These are phyloP conservation scores for Habroteleia sp. DNA, from an alignment of 2,888 invertebrate species.

Conservation along the genomic window DNA sequence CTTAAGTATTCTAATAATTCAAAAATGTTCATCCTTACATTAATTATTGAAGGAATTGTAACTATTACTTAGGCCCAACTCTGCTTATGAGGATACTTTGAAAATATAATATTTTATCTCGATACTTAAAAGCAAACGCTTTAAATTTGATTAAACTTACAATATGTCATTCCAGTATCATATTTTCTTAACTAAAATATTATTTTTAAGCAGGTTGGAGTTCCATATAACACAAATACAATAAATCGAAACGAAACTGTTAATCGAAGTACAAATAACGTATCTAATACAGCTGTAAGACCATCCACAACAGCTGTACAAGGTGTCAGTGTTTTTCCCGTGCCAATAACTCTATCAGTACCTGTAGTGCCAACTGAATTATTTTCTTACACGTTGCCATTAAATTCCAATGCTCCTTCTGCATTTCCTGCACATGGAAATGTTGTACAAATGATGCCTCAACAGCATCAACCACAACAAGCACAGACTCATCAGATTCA, in stretches of 20 bases:
- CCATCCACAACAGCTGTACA: constrained; percentile 63
- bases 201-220: constrained; percentile 68
- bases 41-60: too few species aligned
- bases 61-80: too few species aligned
- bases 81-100: too few species aligned
- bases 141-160: too few species aligned
- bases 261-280: constrained; percentile 36
- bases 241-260: constrained; percentile 66
- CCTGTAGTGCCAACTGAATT: constrained; percentile 74
- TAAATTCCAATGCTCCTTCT: constrained; percentile 61
- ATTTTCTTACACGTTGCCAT: constrained; percentile 72
- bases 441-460: constrained; percentile 74
- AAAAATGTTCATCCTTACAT: too few species aligned
- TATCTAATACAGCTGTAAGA: constrained; percentile 20
- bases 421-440: constrained; percentile 68
- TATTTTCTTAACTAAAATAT: too few species aligned
- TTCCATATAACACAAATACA: constrained; percentile 70
- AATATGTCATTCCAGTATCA: too few species aligned
- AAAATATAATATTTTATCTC: too few species aligned
- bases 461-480: constrained; percentile 66
- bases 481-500: constrained; percentile 66
- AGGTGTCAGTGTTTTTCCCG: constrained; percentile 73
- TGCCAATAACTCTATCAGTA: constrained; percentile 74
- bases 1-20: too few species aligned
- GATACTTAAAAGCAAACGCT: too few species aligned